These are phyloP conservation scores for Campoletis sonorensis DNA, from an alignment of 1,140 invertebrate species.

Conservation along the genomic window DNA sequence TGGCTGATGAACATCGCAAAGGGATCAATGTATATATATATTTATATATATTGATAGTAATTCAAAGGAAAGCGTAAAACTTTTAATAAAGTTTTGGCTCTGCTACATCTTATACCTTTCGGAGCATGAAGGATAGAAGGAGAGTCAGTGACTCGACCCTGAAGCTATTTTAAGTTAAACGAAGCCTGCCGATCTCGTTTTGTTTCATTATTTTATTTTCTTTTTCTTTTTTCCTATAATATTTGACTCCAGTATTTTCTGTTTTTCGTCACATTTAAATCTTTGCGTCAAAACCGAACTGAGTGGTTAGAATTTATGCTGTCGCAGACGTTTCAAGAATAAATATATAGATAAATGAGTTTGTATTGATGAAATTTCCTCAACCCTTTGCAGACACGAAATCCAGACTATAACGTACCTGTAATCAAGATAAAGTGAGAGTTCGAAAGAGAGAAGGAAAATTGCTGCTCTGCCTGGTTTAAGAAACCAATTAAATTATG, in stretches of 20 bases:
- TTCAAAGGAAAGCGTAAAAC: conserved; percentile 55
- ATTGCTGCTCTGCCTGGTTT: conserved; percentile 54
- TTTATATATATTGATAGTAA: neutral
- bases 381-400: neutral
- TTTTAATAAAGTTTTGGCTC: conserved; percentile 69
- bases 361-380: conserved; percentile 13
- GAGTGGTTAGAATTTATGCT: neutral
- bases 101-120: conserved; percentile 39
- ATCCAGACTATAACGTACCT: neutral
- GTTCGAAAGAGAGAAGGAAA: neutral
- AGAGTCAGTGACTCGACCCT: conserved; percentile 15
- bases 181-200: conserved; percentile 44
- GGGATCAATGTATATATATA: neutral
- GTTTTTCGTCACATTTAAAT: conserved; percentile 35
- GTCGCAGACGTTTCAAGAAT: no score
- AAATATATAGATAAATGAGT: no score
- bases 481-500: conserved; percentile 65
- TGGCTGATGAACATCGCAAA: conserved; percentile 52
- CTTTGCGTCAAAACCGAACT: neutral
- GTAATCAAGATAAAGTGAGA: neutral
- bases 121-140: neutral
- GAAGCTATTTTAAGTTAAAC: conserved; percentile 17
- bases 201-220: no score
- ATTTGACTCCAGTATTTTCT: conserved; percentile 32
- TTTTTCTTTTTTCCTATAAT: neutral